Conservation (phyloP, 2,888 invertebrate species). For the Lasioglossum vierecki region DNA sequence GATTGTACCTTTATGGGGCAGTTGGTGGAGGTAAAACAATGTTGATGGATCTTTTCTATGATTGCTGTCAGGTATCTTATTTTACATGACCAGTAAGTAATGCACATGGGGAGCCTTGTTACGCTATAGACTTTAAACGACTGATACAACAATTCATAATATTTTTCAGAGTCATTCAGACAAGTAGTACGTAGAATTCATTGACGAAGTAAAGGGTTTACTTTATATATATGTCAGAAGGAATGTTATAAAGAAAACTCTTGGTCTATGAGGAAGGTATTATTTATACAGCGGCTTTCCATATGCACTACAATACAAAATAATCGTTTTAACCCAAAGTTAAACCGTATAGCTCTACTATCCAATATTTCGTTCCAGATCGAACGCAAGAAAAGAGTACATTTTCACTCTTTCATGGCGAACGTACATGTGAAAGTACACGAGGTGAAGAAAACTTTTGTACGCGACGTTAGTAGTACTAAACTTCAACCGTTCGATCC, state of each 20-base stretch:
- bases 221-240: conserved; percentile 24
- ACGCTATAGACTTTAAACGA: not conserved
- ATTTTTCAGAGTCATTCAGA: conserved; percentile 39
- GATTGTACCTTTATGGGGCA: conserved; percentile 95
- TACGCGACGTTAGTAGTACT: conserved; percentile 84
- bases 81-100: conserved; percentile 59
- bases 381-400: conserved; percentile 91
- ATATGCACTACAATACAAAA: conserved; percentile 66
- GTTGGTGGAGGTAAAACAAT: conserved; percentile 99
- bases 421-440: conserved; percentile 97
- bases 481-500: conserved; percentile 94
- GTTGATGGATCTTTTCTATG: conserved; percentile 99
- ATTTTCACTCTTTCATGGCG: conserved; percentile 99
- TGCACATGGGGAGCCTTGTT: conserved; percentile 69
- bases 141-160: conserved; percentile 18
- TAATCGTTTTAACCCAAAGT: conserved; percentile 6
- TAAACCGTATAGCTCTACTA: conserved; percentile 22
- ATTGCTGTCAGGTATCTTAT: conserved; percentile 87
- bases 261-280: conserved; percentile 40
- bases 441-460: conserved; percentile 89
- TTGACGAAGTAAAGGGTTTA: conserved; percentile 26
- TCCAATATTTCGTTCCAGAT: conserved; percentile 84
- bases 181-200: conserved; percentile 31
- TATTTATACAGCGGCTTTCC: conserved; percentile 66
- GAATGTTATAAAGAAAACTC: conserved; percentile 43